A percentile compares a stretch with the other conserved stretches of the same genome.
phyloP scores from a whole-genome alignment of 2,113 vertebrate species.

The Melierax canorus region DNA sequence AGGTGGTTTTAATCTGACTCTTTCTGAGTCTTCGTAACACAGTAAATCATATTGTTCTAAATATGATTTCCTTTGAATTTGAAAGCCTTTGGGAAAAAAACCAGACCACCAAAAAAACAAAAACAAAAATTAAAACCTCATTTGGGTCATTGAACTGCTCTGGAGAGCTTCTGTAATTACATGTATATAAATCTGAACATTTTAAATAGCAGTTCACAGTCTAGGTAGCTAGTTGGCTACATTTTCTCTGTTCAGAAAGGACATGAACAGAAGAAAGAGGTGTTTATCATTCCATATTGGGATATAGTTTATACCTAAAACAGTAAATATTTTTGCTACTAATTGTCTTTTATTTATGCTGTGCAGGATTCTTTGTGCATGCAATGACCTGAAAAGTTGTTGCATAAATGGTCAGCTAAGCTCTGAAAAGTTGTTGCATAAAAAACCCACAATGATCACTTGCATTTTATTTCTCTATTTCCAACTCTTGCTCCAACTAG shows the following conservation, averaged over 20 bases:
- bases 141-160: conserved; percentile 25
- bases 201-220: conserved; percentile 30
- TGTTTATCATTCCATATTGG: conserved; percentile 4
- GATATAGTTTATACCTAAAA: not conserved
- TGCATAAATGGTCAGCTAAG: not conserved
- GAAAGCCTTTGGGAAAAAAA: not conserved
- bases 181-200: conserved; percentile 20
- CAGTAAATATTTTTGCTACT: not conserved
- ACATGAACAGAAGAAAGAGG: not conserved
- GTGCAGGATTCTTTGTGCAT: not conserved
- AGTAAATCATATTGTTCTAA: not conserved
- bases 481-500: not conserved
- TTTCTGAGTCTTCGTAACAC: not conserved
- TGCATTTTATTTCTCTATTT: not conserved
- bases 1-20: not conserved
- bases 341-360: not conserved
- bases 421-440: not conserved
- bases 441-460: not conserved
- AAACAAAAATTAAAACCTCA: not conserved
- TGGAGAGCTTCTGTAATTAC: conserved; percentile 17
- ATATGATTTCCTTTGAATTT: not conserved
- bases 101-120: not conserved
- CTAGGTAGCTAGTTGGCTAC: not conserved
- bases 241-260: conserved; percentile 8
- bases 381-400: not conserved